These are phyloP conservation scores for Dallia pectoralis DNA, from an alignment of 2,797 vertebrate genomes.

Conservation along the genomic window DNA sequence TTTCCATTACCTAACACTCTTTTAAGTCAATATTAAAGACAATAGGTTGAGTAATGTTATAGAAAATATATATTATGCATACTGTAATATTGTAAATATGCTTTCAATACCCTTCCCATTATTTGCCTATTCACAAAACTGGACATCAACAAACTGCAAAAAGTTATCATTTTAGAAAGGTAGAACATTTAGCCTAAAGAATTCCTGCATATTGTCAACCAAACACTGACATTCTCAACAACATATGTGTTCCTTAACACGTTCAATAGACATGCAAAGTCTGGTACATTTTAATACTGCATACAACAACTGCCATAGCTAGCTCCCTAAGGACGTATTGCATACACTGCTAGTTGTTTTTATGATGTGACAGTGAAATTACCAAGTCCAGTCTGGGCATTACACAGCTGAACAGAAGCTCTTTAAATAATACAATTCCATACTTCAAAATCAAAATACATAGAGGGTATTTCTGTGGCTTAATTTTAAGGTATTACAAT, in stretches of 20 bases:
- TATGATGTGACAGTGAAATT: not conserved
- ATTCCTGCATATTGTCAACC: not conserved
- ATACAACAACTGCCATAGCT: conserved; percentile 6
- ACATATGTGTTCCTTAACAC: not conserved
- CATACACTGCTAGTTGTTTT: conserved; percentile 1
- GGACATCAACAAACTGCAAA: not conserved
- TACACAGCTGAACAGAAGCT: conserved; percentile 21
- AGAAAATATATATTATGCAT: no score
- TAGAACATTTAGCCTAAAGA: not conserved
- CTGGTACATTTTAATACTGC: conserved; percentile 24
- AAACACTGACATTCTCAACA: not conserved
- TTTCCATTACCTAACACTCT: no score
- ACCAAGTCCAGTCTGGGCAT: not conserved
- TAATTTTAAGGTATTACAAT: conserved; percentile 21
- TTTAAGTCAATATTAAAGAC: no score
- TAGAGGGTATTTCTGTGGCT: conserved; percentile 49
- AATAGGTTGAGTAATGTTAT: no score
- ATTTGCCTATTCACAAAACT: not conserved
- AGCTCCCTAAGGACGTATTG: not conserved
- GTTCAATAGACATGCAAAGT: conserved; percentile 5
- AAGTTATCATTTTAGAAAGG: not conserved
- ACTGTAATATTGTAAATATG: no score
- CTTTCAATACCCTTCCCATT: not conserved
- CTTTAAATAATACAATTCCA: conserved; percentile 52
- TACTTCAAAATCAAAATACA: conserved; percentile 36